Evolutionary conservation across 2,113 vertebrate species (phyloP).

Genomic region (Scolopax mira): DNA sequence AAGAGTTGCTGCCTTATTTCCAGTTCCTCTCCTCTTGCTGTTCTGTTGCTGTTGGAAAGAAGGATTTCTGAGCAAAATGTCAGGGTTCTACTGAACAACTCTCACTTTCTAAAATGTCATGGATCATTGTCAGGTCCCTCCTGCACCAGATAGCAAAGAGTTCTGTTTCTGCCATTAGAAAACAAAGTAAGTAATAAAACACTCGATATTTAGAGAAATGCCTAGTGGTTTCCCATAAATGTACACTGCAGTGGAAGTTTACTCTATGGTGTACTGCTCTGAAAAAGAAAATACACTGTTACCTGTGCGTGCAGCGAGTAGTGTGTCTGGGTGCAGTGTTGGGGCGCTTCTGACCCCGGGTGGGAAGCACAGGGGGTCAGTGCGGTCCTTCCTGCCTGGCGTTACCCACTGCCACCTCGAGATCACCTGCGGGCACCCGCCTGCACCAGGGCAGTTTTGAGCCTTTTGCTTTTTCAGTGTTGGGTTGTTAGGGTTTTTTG

Average conservation of each 20-base stretch:
- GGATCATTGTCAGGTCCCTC: background rate
- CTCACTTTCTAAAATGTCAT: background rate
- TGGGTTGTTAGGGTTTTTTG: background rate
- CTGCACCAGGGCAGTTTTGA: background rate
- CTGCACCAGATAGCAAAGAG: background rate
- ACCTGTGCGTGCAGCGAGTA: conserved; percentile 17
- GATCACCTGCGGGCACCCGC: background rate
- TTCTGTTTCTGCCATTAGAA: conserved; percentile 33
- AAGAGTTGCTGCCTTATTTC: background rate
- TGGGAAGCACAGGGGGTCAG: background rate
- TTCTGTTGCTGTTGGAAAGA: background rate
- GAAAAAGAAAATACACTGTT: background rate
- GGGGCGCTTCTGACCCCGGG: background rate
- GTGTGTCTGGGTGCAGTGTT: background rate
- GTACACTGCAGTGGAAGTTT: background rate
- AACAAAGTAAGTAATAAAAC: conserved; percentile 11
- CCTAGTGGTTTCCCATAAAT: background rate
- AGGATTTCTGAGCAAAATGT: background rate
- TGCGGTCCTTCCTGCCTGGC: background rate
- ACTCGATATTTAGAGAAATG: background rate
- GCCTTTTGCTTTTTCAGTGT: background rate
- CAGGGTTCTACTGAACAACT: background rate
- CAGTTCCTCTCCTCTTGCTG: background rate
- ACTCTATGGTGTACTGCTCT: background rate
- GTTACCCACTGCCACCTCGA: background rate